Conservation (phyloP, 1,140 invertebrate genomes). For the Colletes gigas region DNA sequence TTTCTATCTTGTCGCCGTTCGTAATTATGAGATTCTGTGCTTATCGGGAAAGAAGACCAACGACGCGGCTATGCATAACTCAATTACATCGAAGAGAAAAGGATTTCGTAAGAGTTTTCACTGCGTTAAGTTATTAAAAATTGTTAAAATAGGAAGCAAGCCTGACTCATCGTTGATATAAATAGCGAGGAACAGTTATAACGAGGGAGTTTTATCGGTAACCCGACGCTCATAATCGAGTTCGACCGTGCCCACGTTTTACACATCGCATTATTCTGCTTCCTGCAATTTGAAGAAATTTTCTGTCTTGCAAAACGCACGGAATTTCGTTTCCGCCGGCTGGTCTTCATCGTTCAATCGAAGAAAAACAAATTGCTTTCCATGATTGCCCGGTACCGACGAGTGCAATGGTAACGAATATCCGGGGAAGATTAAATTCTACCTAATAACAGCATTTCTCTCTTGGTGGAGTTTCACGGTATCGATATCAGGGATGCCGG, state of each 20-base stretch:
- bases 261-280: too few species aligned
- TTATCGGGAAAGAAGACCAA: background rate
- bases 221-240: too few species aligned
- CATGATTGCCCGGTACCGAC: background rate
- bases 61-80: background rate
- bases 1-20: constrained; percentile 30
- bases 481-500: constrained; percentile 49
- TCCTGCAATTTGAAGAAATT: too few species aligned
- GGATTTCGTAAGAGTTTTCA: too few species aligned
- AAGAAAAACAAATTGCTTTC: constrained; percentile 30
- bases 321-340: too few species aligned
- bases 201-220: too few species aligned
- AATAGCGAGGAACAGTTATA: too few species aligned
- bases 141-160: background rate
- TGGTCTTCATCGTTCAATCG: constrained; percentile 14
- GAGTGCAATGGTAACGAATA: constrained; percentile 38
- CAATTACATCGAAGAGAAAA: too few species aligned
- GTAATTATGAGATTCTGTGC: constrained; percentile 47
- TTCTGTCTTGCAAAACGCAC: too few species aligned
- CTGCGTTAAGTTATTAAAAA: background rate
- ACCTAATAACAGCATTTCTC: constrained; percentile 48
- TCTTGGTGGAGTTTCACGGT: constrained; percentile 15
- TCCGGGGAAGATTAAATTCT: constrained; percentile 59
- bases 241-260: too few species aligned
- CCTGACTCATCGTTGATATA: too few species aligned